phyloP scores from a whole-genome alignment of 2,888 invertebrate species.

The Polia nebulosa region DNA sequence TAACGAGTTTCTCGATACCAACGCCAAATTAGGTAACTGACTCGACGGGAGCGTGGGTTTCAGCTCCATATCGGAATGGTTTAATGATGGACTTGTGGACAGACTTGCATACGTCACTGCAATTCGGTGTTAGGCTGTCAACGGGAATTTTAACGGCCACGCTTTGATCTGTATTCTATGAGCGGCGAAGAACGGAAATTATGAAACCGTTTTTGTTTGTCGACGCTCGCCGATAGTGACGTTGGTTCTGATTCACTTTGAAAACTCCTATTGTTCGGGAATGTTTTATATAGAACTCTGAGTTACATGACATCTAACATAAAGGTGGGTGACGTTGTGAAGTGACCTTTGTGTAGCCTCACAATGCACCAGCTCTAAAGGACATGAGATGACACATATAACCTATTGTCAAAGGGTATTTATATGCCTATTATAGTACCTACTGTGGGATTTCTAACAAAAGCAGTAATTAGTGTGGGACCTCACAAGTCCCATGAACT shows the following conservation, averaged over 20 bases:
- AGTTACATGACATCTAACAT: conserved; percentile 38
- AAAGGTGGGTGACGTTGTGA: conserved; percentile 43
- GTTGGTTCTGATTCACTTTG: conserved; percentile 28
- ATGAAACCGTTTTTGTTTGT: conserved; percentile 75
- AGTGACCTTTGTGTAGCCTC: conserved; percentile 47
- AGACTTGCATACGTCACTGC: conserved; percentile 56
- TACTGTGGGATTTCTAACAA: conserved; percentile 18
- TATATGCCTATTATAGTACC: conserved; percentile 17
- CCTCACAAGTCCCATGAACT: conserved; percentile 9
- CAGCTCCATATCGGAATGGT: conserved; percentile 66
- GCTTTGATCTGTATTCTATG: conserved; percentile 78
- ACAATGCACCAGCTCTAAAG: conserved; percentile 41
- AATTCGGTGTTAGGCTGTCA: conserved; percentile 66
- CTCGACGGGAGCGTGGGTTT: conserved; percentile 73
- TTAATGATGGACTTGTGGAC: conserved; percentile 63
- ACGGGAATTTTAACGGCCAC: conserved; percentile 81
- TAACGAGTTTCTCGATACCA: conserved; percentile 87
- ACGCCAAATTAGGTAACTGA: conserved; percentile 80
- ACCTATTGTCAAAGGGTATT: conserved; percentile 42
- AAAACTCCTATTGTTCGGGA: conserved; percentile 57
- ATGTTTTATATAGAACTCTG: conserved; percentile 31
- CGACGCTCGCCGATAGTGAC: conserved; percentile 24
- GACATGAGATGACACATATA: conserved; percentile 38
- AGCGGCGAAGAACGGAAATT: conserved; percentile 79
- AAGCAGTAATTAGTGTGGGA: conserved; percentile 20